phyloP scores from a whole-genome alignment of 2,888 invertebrate genomes.

The Iphiclides podalirius region DNA sequence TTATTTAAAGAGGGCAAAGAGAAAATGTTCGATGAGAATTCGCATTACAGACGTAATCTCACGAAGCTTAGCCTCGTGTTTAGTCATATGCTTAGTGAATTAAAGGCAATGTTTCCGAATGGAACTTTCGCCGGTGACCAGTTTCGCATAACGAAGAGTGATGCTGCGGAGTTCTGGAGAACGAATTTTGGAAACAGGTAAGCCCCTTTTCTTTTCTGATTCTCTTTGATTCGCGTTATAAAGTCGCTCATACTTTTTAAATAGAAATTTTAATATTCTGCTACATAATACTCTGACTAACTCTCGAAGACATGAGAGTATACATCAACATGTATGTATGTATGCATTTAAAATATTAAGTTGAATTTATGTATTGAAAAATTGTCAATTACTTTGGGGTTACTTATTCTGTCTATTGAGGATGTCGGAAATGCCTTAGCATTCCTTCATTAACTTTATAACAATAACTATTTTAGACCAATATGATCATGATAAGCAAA shows the following conservation, averaged over 20 bases:
- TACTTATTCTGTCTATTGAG: too few species aligned
- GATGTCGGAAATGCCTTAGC: too few species aligned
- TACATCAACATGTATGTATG: too few species aligned
- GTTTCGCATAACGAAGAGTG: slow-evolving; percentile 99
- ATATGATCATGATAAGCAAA: too few species aligned
- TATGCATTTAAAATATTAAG: background rate
- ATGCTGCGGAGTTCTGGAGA: slow-evolving; percentile 99
- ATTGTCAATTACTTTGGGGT: too few species aligned
- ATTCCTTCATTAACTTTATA: too few species aligned
- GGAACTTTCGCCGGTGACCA: slow-evolving; percentile 97
- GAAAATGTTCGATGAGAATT: slow-evolving; percentile 98
- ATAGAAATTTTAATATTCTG: too few species aligned
- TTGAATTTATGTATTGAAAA: too few species aligned
- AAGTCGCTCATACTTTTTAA: too few species aligned
- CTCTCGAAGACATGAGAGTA: too few species aligned
- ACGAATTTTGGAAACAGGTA: slow-evolving; percentile 97
- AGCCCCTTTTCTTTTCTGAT: slow-evolving; percentile 35
- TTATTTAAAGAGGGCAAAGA: slow-evolving; percentile 99
- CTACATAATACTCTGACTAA: too few species aligned
- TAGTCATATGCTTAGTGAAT: slow-evolving; percentile 99
- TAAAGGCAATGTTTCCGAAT: slow-evolving; percentile 98
- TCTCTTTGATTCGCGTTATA: background rate
- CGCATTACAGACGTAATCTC: slow-evolving; percentile 94
- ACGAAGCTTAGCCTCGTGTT: slow-evolving; percentile 99
- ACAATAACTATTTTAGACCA: too few species aligned